Evolutionary conservation across 1,140 invertebrate species (phyloP), one percentile per base, ranked within the genome.

Genomic region (Protaetia brevitarsis): DNA sequence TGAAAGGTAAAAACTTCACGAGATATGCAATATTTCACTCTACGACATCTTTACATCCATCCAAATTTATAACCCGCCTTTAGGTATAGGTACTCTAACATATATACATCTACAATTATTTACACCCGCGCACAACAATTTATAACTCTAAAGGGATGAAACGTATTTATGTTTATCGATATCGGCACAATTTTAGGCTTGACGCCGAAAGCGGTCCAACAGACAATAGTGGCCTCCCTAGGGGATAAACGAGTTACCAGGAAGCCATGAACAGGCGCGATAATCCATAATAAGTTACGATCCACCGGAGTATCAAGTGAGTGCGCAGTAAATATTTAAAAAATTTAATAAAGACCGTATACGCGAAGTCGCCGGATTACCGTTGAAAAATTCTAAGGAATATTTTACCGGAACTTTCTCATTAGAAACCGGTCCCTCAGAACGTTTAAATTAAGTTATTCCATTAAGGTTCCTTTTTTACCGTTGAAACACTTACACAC

Each of bases 261-360:
- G 89, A 91, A 79, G 89, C 88, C 64, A 83, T 91, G 78, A 90
- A 90, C 74, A 86, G 87, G 77, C 87, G n/a, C 87, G 61, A 84
- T 84, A 51, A n/a, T 76, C 79, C 4, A 84, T 84, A 63, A 86
- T 85, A 68, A 80, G 84, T 59, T 83, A 84, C 73, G 83, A 85
- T 51, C 83, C 84, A 2, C 85, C 85, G 51, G 84, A 86, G 69
- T 83, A 84, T 73, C 77, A 76, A 63, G 76, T 74, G 67, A 71
- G 58, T 63, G 45, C 31, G n/a, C n/a, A n/a, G n/a, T n/a, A n/a
- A n/a, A 34, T n/a, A 7, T 34, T 34, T 6, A 34, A 7, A 34
- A 34, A 7, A 34, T 34, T 7, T n/a, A 34, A n/a, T 34, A 7
- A 34, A 34, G n/a, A n/a, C n/a, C n/a, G n/a, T n/a, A n/a, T n/a